A percentile compares a stretch with the other conserved stretches of the same genome.
Conservation (phyloP, 30 jellyfish, hydroid and myxozoan species). For the Phacellophora camtschatica region DNA sequence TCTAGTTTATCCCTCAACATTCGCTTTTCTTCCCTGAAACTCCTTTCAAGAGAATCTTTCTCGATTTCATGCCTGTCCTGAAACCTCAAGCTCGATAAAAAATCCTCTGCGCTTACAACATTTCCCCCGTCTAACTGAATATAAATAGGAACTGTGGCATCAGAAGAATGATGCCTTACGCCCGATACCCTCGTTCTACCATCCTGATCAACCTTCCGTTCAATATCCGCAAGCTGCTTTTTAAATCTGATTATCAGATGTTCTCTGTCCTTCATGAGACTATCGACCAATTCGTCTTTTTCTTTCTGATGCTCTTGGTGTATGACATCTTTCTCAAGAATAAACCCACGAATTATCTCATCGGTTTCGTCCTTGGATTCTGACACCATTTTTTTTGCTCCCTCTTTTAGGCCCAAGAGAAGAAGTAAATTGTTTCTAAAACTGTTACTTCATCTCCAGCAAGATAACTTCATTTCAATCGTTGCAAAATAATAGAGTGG, state of each 20-base stretch:
- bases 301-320: constrained; percentile 88
- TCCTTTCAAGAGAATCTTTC: constrained; percentile 77
- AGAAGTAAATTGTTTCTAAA: too few relatives aligned
- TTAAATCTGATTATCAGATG: constrained; percentile 63
- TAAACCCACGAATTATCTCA: constrained; percentile 83
- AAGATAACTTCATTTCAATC: too few relatives aligned
- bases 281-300: constrained; percentile 58
- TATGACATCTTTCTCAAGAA: constrained; percentile 75
- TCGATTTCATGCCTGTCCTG: constrained; percentile 82
- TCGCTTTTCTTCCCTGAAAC: constrained; percentile 77
- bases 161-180: neutral
- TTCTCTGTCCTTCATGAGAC: constrained; percentile 76
- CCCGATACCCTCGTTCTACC: neutral
- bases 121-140: constrained; percentile 58
- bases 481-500: too few relatives aligned
- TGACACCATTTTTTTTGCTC: constrained; percentile 22
- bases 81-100: constrained; percentile 57
- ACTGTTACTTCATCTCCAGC: too few relatives aligned
- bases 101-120: constrained; percentile 78
- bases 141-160: constrained; percentile 20
- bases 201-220: constrained; percentile 16
- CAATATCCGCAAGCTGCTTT: constrained; percentile 66
- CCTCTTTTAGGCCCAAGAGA: too few relatives aligned
- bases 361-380: constrained; percentile 70
- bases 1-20: constrained; percentile 67